Evolutionary conservation across 2,113 vertebrate species (phyloP).

Genomic region (cat (Felis catus)): F.catus_Fca126_mat1.0 CM031412.1:237439001-237439500

Average conservation of each 20-base stretch:
- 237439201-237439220: fast-evolving
- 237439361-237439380: fast-evolving
- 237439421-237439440: fast-evolving
- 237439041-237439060: neutral
- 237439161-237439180: neutral
- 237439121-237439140: fast-evolving
- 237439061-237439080: neutral
- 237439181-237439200: neutral
- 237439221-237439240: fast-evolving
- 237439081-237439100: neutral
- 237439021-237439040: neutral
- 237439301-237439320: fast-evolving
- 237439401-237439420: neutral
- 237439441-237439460: fast-evolving
- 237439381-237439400: neutral
- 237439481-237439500: fast-evolving
- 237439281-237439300: fast-evolving
- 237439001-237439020: neutral
- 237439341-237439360: fast-evolving
- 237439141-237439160: fast-evolving
- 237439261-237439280: fast-evolving
- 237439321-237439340: fast-evolving
- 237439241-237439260: fast-evolving
- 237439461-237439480: fast-evolving
- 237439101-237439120: neutral